Evolutionary conservation across 2,113 vertebrate species (phyloP).

Genomic region (Megaceryle torquata): DNA sequence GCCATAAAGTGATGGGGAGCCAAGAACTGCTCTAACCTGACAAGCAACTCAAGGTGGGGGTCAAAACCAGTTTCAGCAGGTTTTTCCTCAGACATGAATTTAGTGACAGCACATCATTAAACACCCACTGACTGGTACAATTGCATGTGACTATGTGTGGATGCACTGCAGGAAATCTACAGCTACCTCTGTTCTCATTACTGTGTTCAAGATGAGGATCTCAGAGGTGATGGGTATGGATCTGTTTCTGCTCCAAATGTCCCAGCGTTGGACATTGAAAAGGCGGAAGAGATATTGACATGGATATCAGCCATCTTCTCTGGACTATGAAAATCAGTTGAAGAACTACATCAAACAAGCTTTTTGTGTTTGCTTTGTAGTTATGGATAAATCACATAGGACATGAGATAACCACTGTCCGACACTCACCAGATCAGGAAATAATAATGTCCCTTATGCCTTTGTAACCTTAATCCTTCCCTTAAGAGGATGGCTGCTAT

Average conservation of each 20-base stretch:
- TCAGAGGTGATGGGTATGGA: rapidly evolving
- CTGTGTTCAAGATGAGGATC: not conserved
- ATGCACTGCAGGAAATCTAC: rapidly evolving
- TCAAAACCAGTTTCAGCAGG: not conserved
- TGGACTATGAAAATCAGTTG: not conserved
- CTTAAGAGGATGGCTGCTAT: not conserved
- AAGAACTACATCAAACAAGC: not conserved
- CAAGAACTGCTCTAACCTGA: not conserved
- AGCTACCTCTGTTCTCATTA: not conserved
- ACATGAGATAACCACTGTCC: not conserved
- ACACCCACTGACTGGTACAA: rapidly evolving
- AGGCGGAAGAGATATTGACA: not conserved
- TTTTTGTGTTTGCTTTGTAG: not conserved
- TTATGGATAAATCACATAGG: not conserved
- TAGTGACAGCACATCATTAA: not conserved
- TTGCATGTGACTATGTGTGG: not conserved
- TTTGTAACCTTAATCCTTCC: not conserved
- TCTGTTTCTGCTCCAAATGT: not conserved
- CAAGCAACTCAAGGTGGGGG: rapidly evolving
- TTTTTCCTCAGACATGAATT: not conserved
- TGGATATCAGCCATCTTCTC: not conserved
- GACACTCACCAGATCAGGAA: not conserved
- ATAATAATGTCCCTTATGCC: not conserved
- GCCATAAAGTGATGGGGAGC: not conserved
- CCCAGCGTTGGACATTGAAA: rapidly evolving